phyloP scores from a whole-genome alignment of 2,888 invertebrate genomes.

The Agrochola macilenta region DNA sequence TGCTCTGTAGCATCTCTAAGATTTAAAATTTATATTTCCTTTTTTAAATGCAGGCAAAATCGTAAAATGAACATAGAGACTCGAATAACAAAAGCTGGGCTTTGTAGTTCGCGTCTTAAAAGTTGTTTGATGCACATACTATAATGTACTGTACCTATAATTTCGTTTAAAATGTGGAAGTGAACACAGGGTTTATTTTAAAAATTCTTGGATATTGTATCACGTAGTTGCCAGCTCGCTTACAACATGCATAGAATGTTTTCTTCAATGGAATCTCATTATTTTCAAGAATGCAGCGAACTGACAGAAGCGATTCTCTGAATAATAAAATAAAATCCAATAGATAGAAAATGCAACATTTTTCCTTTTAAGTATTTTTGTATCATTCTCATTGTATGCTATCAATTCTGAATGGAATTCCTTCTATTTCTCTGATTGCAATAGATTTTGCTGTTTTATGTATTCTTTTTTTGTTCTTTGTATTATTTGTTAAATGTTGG shows the following conservation, averaged over 20 bases:
- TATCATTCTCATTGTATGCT: background rate
- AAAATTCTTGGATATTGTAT: slow-evolving; percentile 25
- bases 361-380: slow-evolving; percentile 20
- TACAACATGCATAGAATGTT: slow-evolving; percentile 27
- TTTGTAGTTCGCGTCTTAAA: no score
- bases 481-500: background rate
- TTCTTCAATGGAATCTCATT: slow-evolving; percentile 50
- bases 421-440: background rate
- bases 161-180: slow-evolving; percentile 10
- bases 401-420: slow-evolving; percentile 22
- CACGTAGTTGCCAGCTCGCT: slow-evolving; percentile 33
- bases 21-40: background rate
- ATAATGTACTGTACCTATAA: slow-evolving; percentile 4
- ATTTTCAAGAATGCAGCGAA: slow-evolving; percentile 38
- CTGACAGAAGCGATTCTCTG: slow-evolving; percentile 39
- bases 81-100: background rate
- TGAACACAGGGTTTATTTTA: background rate
- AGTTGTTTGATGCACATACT: background rate
- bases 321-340: slow-evolving; percentile 43
- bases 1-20: no score
- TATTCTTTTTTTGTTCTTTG: background rate
- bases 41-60: background rate
- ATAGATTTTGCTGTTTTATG: slow-evolving; percentile 8
- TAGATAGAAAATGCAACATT: slow-evolving; percentile 17
- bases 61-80: background rate